These are phyloP conservation scores for Drosophila elegans DNA, from an alignment of 1,140 invertebrate species.

Conservation along the genomic window DNA sequence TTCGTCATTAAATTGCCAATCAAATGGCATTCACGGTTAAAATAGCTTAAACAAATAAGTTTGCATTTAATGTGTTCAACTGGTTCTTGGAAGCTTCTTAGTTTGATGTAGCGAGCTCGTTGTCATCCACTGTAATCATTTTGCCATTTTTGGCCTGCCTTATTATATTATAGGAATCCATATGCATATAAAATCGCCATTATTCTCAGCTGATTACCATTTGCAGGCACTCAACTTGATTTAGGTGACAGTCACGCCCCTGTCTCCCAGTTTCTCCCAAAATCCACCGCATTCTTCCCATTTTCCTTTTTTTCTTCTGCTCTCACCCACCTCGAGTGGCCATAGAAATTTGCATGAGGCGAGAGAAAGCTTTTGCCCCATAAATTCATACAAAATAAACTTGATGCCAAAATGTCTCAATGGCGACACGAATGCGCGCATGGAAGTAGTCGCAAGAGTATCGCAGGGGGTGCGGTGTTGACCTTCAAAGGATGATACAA, in stretches of 20 bases:
- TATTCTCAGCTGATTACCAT: conserved; percentile 59
- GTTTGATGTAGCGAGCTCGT: neutral
- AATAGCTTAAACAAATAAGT: no score
- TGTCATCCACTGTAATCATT: conserved; percentile 2
- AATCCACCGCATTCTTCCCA: neutral
- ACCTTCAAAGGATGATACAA: conserved; percentile 11
- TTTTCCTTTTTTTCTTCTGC: neutral
- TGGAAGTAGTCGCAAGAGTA: conserved; percentile 1
- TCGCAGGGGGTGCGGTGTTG: neutral
- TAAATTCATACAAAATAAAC: conserved; percentile 48
- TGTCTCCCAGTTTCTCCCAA: neutral
- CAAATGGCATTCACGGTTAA: no score
- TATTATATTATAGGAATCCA: conserved; percentile 16
- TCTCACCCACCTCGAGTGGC: conserved; percentile 19
- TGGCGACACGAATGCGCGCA: conserved; percentile 26
- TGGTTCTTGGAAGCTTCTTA: neutral
- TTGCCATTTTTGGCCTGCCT: conserved; percentile 10
- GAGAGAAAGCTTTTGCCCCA: conserved; percentile 17
- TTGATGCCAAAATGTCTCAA: conserved; percentile 47
- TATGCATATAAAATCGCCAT: conserved; percentile 42
- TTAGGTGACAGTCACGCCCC: conserved; percentile 48
- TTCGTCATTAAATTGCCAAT: no score
- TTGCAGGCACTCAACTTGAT: conserved; percentile 58
- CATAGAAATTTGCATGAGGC: conserved; percentile 27
- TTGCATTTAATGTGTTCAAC: neutral